These are phyloP conservation scores for Sycobia sp. DNA, from an alignment of 1,140 invertebrate genomes.

Conservation along the genomic window DNA sequence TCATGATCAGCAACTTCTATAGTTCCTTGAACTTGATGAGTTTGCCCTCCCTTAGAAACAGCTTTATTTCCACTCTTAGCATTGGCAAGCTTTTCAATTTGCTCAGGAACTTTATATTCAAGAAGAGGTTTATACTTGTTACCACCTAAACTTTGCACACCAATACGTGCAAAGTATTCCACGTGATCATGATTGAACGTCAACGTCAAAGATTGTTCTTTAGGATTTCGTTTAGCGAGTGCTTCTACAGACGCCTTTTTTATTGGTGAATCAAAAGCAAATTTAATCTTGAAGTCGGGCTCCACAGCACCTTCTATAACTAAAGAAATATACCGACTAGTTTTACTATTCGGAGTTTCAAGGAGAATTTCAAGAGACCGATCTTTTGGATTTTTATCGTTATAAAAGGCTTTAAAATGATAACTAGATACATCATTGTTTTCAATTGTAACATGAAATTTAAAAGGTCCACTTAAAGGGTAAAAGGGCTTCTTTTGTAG, in stretches of 20 bases:
- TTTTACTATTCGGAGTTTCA: conserved; percentile 72
- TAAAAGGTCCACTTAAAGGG: conserved; percentile 69
- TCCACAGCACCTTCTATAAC: conserved; percentile 57
- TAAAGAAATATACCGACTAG: conserved; percentile 66
- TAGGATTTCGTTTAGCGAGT: conserved; percentile 60
- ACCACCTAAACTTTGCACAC: conserved; percentile 65
- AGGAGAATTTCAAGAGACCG: conserved; percentile 67
- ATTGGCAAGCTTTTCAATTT: conserved; percentile 53
- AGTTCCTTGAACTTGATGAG: conserved; percentile 64
- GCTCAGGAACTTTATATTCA: conserved; percentile 69
- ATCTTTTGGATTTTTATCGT: conserved; percentile 45
- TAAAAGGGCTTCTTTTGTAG: conserved; percentile 62
- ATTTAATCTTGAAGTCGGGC: conserved; percentile 63
- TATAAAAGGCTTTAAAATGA: conserved; percentile 63
- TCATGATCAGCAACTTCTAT: conserved; percentile 61
- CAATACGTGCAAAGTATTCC: conserved; percentile 68
- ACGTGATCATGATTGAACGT: conserved; percentile 65
- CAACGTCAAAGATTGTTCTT: conserved; percentile 64
- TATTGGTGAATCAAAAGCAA: conserved; percentile 66
- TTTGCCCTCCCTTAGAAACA: conserved; percentile 47
- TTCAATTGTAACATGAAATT: conserved; percentile 65
- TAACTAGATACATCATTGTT: conserved; percentile 71
- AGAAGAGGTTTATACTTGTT: conserved; percentile 71
- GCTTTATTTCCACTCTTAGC: conserved; percentile 39
- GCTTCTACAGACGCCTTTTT: conserved; percentile 64